Conservation (phyloP, 1,140 invertebrate species). For the Acromyrmex charruanus region DNA sequence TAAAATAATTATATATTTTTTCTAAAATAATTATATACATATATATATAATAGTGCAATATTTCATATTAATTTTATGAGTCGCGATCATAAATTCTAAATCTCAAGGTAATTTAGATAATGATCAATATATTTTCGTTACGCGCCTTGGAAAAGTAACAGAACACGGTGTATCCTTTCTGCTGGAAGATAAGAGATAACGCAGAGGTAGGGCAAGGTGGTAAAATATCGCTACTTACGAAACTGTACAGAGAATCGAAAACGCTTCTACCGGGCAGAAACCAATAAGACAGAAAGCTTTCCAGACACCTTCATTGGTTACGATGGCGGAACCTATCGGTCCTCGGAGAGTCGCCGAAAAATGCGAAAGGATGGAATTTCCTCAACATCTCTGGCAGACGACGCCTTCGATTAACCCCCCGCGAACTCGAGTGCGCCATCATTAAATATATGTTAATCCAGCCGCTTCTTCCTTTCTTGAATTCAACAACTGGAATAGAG, state of each 20-base stretch:
- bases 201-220: constrained; percentile 24
- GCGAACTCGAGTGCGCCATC: not conserved
- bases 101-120: constrained; percentile 26
- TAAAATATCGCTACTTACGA: constrained; percentile 59
- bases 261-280: constrained; percentile 17
- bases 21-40: no score
- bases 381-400: not conserved
- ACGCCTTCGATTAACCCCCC: constrained; percentile 17
- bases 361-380: not conserved
- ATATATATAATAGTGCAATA: not conserved
- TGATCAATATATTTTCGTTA: constrained; percentile 44
- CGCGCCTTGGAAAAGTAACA: not conserved
- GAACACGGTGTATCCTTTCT: constrained; percentile 6
- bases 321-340: constrained; percentile 31
- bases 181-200: constrained; percentile 6
- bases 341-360: constrained; percentile 46
- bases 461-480: not conserved
- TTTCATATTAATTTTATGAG: not conserved
- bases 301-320: constrained; percentile 54
- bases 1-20: no score
- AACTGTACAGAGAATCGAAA: constrained; percentile 41
- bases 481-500: constrained; percentile 1
- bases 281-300: constrained; percentile 56
- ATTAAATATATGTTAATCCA: constrained; percentile 13
- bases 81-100: constrained; percentile 15